Percentiles rank a stretch among this genome's conserved stretches.
Conservation (phyloP, 1,140 invertebrate genomes). For the Dinoponera quadriceps region DNA sequence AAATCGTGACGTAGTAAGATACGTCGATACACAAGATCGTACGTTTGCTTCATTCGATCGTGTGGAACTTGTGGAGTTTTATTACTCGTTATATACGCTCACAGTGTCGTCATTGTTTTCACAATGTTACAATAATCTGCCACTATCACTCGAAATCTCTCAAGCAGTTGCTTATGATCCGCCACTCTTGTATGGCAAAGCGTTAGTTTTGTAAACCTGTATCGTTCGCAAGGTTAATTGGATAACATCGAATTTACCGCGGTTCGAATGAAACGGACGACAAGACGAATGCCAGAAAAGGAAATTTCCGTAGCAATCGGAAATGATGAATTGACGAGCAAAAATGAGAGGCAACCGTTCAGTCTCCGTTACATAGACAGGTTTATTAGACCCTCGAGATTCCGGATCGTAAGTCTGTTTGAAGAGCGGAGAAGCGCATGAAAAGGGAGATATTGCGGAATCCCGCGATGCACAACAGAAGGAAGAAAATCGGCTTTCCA, state of each 20-base stretch:
- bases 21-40: conserved; percentile 28
- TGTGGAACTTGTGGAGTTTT: conserved; percentile 27
- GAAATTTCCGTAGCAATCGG: conserved; percentile 15
- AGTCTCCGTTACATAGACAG: conserved; percentile 64
- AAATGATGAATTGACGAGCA: conserved; percentile 28
- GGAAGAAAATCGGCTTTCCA: conserved; percentile 1
- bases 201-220: conserved; percentile 48
- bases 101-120: neutral
- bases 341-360: conserved; percentile 52
- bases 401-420: conserved; percentile 13
- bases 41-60: conserved; percentile 38
- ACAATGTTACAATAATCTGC: conserved; percentile 13
- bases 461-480: no score
- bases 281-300: conserved; percentile 20
- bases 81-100: conserved; percentile 8
- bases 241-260: conserved; percentile 29
- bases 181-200: conserved; percentile 37
- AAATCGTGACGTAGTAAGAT: conserved; percentile 71
- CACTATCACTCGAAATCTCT: conserved; percentile 25
- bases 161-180: conserved; percentile 22
- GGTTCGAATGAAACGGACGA: conserved; percentile 15
- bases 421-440: conserved; percentile 11
- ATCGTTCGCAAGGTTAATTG: conserved; percentile 48
- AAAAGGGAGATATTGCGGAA: no score
- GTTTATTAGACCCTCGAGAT: conserved; percentile 62